Base-by-base conservation (phyloP, 2,113 vertebrate species). In the Tupaia chinensis region DNA sequence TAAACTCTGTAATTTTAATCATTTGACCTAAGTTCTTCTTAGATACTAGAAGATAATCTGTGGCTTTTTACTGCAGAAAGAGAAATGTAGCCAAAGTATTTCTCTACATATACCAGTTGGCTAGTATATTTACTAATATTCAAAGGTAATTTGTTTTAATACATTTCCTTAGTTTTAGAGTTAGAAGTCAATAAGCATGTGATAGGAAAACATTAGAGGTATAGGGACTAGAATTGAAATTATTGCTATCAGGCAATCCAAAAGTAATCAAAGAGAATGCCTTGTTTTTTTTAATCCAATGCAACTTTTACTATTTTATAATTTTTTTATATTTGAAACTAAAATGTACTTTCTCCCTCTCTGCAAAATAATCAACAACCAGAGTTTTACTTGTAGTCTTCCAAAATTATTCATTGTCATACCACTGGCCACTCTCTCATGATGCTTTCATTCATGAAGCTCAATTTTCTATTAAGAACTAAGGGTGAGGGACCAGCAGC, bases 261-360 rank as follows among this genome's bases (percentile, higher is more conserved):
- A 84, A 89, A 89, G 56, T 66, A 83, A 68, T 83, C 34, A 91
- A 82, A 96, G 44, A 16, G 65, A 65, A 83, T 68, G 61, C 68
- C 60, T 87, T 91, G 1, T 19, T 77, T 78, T 65, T 87, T 74
- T n/a, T 78, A 94, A 66, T 90, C 78, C 84, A 87, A 86, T 91
- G 65, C 60, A 91, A 87, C 5, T 34, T 91, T 56, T 32, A 76
- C 54, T 53, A 27, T 17, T 60, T 32, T 29, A 60, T 85, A 32
- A 78, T 93, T 95, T 5, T 44, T 44, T 44, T 44, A 44, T 44
- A 10, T 80, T 94, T 92, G 54, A 84, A 96, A 91, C 15, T 58
- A 88, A 80, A 91, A 85, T 88, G 60, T 65, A 81, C 32, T 95
- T 90, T 90, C 29, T 11, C 13, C 20, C 17, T 74, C 34, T 89